phyloP scores from a whole-genome alignment of 2,113 vertebrate species.

The Melospiza melodia region DNA sequence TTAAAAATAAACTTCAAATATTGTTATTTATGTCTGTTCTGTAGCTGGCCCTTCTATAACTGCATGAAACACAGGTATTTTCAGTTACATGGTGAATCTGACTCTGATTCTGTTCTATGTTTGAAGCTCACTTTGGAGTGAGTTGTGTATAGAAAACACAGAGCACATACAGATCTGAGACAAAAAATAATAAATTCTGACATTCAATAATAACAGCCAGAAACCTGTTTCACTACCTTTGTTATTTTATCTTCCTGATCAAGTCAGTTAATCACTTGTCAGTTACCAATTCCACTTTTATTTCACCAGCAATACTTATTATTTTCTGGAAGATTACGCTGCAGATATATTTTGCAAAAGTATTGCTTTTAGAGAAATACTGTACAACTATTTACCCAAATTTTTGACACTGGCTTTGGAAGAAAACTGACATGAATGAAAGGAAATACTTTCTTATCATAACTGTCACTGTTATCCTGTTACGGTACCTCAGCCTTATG shows the following conservation, averaged over 20 bases:
- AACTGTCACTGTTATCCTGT: neutral
- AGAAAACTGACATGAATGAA: neutral
- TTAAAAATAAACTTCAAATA: neutral
- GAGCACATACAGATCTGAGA: neutral
- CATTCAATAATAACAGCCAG: neutral
- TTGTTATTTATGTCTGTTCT: neutral
- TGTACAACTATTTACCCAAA: neutral
- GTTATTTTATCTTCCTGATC: neutral
- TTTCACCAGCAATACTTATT: constrained; percentile 28
- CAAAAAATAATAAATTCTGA: neutral
- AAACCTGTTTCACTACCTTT: neutral
- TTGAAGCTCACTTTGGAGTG: neutral
- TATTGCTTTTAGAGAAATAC: neutral
- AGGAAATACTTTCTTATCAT: neutral
- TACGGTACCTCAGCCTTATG: neutral
- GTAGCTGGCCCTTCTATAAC: neutral
- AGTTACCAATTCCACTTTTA: constrained; percentile 18
- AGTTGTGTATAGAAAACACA: neutral
- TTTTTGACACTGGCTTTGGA: constrained; percentile 10
- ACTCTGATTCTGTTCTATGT: neutral
- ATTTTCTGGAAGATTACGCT: constrained; percentile 39
- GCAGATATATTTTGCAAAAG: constrained; percentile 27
- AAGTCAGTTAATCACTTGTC: constrained; percentile 9
- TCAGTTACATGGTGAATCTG: neutral
- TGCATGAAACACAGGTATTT: neutral